phyloP scores from a whole-genome alignment of 2,113 vertebrate genomes.

The Trogon surrucura region DNA sequence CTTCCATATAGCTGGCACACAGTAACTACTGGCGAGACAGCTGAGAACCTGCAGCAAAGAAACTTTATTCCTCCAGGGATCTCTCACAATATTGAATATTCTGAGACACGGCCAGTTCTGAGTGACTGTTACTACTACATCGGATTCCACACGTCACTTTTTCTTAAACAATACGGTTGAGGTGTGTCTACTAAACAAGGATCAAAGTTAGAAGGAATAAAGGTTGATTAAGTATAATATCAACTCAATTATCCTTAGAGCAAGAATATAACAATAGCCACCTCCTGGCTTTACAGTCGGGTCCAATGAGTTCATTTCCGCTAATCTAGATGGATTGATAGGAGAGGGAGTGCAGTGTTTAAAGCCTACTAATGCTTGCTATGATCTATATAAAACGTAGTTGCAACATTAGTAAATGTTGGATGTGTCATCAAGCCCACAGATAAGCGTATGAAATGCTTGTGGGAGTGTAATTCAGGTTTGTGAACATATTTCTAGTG shows the following conservation, averaged over 20 bases:
- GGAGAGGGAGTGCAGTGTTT: neutral
- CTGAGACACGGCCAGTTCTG: neutral
- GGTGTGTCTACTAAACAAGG: neutral
- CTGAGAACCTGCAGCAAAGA: neutral
- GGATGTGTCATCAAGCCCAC: neutral
- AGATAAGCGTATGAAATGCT: neutral
- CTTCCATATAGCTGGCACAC: neutral
- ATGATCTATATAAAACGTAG: neutral
- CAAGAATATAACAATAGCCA: neutral
- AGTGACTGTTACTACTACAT: neutral
- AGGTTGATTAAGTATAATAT: neutral
- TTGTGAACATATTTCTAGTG: neutral
- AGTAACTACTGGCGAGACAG: neutral
- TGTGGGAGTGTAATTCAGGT: neutral
- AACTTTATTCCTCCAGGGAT: neutral
- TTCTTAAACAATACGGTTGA: neutral
- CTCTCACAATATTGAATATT: neutral
- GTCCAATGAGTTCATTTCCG: neutral
- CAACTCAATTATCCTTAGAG: neutral
- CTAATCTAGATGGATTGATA: neutral
- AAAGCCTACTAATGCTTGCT: neutral
- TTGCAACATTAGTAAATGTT: neutral
- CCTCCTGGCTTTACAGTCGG: neutral
- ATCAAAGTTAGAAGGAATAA: neutral
- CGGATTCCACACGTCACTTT: neutral